Conservation (phyloP, 1,140 invertebrate species). For the Drosophila truncata region DNA sequence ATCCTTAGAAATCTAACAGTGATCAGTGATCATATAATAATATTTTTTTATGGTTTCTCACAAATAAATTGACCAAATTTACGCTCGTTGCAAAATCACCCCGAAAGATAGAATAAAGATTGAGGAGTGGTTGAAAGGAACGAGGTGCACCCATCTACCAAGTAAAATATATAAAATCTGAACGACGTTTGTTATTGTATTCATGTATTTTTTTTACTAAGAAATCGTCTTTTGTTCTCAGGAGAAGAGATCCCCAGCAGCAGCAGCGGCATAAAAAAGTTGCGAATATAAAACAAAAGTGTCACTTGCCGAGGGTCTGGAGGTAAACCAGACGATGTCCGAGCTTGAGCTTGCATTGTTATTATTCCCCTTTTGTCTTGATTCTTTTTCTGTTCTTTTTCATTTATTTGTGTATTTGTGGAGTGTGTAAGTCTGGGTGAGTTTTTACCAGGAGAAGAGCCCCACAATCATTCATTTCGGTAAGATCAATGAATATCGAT, state of each 20-base stretch:
- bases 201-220: slow-evolving; percentile 70
- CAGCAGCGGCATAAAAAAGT: slow-evolving; percentile 65
- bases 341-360: slow-evolving; percentile 71
- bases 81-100: neutral
- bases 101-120: neutral
- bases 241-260: slow-evolving; percentile 40
- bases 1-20: no score
- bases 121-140: neutral
- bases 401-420: slow-evolving; percentile 15
- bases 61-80: no score
- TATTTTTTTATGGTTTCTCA: no score
- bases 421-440: slow-evolving; percentile 21
- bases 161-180: slow-evolving; percentile 57
- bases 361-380: slow-evolving; percentile 57
- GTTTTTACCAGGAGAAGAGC: slow-evolving; percentile 50
- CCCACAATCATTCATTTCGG: slow-evolving; percentile 80
- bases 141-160: slow-evolving; percentile 25
- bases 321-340: slow-evolving; percentile 40
- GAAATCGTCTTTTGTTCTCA: slow-evolving; percentile 75
- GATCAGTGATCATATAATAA: no score
- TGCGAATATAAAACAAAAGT: slow-evolving; percentile 83
- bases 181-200: slow-evolving; percentile 35
- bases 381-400: slow-evolving; percentile 31
- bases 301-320: slow-evolving; percentile 68
- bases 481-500: slow-evolving; percentile 79